These are phyloP conservation scores for Drosophila dunni DNA, from an alignment of 1,140 invertebrate species.

Conservation along the genomic window DNA sequence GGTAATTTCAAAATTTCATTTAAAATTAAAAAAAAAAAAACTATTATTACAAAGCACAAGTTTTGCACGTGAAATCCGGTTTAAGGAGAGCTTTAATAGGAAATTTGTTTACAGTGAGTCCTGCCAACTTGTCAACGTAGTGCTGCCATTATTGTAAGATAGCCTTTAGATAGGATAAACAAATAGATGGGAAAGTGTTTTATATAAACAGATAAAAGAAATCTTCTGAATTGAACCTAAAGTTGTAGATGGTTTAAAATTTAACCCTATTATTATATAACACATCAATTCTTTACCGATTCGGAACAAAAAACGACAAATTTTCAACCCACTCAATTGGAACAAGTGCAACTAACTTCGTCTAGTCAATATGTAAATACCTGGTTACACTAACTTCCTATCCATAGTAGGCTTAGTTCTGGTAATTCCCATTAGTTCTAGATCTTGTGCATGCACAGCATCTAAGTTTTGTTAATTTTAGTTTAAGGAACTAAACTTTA, in stretches of 20 bases:
- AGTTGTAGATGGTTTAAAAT: not conserved
- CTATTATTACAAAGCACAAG: not conserved
- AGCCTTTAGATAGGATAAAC: not conserved
- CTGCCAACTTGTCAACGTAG: not conserved
- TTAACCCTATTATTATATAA: not conserved
- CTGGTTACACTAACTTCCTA: slow-evolving; percentile 45
- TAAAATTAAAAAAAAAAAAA: not conserved
- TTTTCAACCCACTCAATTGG: not conserved
- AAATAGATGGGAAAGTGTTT: not conserved
- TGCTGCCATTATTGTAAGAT: not conserved
- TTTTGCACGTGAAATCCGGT: not conserved
- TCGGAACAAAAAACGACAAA: not conserved
- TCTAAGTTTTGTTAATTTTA: not conserved
- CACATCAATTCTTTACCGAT: not conserved
- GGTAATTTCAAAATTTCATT: slow-evolving; percentile 36
- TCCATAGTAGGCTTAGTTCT: not conserved
- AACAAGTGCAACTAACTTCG: slow-evolving; percentile 3
- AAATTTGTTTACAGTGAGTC: not conserved
- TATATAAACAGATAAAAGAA: too few species aligned
- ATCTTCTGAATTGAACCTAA: too few species aligned
- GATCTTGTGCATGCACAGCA: slow-evolving; percentile 29
- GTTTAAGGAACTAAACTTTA: not conserved
- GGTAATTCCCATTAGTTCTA: slow-evolving; percentile 7
- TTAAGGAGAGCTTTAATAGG: not conserved
- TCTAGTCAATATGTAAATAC: slow-evolving; percentile 27